Evolutionary conservation across 2,113 vertebrate species (phyloP).

Genomic region (Amblyopsis rosae): DNA sequence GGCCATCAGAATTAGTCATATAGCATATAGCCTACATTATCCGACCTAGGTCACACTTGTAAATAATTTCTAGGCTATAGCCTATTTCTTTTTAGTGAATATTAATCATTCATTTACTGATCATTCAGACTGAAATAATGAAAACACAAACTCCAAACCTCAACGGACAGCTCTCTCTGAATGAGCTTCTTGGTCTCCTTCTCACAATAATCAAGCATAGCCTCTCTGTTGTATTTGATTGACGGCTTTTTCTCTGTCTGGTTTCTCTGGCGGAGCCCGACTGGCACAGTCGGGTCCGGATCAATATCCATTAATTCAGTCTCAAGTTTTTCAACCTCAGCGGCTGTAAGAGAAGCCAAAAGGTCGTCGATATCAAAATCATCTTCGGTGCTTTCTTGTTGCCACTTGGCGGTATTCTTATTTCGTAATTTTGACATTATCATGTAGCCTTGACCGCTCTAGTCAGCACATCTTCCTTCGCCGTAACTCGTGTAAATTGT

Average conservation of each 20-base stretch:
- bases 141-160: conserved; percentile 63
- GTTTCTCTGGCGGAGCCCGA: conserved; percentile 72
- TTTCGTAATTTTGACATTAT: not conserved
- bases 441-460: no score
- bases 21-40: no score
- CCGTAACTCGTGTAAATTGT: no score
- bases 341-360: conserved; percentile 81
- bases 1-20: no score
- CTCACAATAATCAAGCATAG: conserved; percentile 74
- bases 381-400: conserved; percentile 81
- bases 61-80: no score
- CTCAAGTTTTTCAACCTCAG: conserved; percentile 87
- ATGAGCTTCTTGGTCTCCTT: conserved; percentile 78
- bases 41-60: no score
- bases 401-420: not conserved
- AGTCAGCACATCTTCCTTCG: no score
- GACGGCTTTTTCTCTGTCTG: conserved; percentile 73
- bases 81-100: no score
- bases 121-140: not conserved
- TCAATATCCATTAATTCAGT: conserved; percentile 82
- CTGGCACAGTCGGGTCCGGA: conserved; percentile 74
- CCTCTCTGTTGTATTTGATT: conserved; percentile 60
- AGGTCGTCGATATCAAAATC: conserved; percentile 85
- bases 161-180: conserved; percentile 74
- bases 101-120: not conserved